phyloP scores from a whole-genome alignment of 2,797 vertebrate species.

The Alca torda region DNA sequence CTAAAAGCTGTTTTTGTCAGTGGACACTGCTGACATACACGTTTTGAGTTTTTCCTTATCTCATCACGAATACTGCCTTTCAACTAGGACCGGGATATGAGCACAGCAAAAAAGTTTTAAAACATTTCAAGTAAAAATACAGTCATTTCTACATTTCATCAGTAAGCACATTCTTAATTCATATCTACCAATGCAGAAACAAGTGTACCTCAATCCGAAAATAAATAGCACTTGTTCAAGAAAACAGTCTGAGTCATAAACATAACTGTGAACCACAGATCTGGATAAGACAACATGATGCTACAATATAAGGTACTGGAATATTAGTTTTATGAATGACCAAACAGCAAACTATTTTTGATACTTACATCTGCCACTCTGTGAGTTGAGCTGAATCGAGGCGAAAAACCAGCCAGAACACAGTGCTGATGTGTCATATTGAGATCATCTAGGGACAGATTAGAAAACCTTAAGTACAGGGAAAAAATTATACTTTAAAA shows the following conservation, averaged over 20 bases:
- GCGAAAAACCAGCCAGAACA: constrained; percentile 87
- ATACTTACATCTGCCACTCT: constrained; percentile 90
- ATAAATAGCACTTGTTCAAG: background rate
- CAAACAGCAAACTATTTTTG: background rate
- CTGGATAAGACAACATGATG: background rate
- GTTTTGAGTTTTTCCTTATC: background rate
- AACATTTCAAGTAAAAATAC: background rate
- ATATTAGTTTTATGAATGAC: background rate
- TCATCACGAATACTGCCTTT: background rate
- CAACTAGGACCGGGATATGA: background rate
- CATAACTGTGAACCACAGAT: background rate
- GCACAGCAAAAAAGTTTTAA: background rate
- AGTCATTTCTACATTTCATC: background rate
- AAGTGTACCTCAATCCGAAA: background rate
- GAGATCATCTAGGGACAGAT: constrained; percentile 86
- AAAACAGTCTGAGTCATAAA: background rate
- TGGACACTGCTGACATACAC: background rate
- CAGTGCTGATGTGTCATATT: constrained; percentile 95
- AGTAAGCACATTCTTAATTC: background rate
- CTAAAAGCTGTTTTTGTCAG: background rate
- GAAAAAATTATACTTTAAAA: background rate
- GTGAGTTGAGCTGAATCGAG: constrained; percentile 96
- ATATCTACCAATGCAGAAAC: background rate
- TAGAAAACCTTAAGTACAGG: background rate
- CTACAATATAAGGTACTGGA: background rate